These are phyloP conservation scores for Trinectes maculatus DNA, from an alignment of 2,113 vertebrate genomes.

Conservation along the genomic window DNA sequence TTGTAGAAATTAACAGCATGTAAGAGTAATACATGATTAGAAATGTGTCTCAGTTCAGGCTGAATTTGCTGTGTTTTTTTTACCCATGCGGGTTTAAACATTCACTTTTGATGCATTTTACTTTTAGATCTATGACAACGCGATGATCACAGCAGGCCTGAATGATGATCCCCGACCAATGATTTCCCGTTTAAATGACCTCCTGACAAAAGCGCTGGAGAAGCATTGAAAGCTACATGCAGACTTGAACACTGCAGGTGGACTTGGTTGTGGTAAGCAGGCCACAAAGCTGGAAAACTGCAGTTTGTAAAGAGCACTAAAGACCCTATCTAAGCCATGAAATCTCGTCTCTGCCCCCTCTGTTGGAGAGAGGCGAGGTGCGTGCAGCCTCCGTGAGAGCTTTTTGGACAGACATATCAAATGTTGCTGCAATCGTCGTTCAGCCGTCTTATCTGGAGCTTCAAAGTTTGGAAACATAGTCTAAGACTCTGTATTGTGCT, in stretches of 20 bases:
- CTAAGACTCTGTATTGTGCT: too few species aligned
- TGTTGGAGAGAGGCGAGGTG: slow-evolving; percentile 15
- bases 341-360: not conserved
- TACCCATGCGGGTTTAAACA: not conserved
- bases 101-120: not conserved
- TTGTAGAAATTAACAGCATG: too few species aligned
- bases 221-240: slow-evolving; percentile 80
- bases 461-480: not conserved
- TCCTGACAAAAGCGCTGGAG: slow-evolving; percentile 90
- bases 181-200: slow-evolving; percentile 90
- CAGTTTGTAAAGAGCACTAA: not conserved
- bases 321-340: slow-evolving; percentile 1
- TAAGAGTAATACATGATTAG: too few species aligned
- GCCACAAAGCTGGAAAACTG: not conserved
- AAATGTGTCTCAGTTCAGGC: too few species aligned
- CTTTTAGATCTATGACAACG: slow-evolving; percentile 94
- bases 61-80: too few species aligned
- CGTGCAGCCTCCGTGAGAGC: not conserved
- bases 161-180: slow-evolving; percentile 94
- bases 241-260: slow-evolving; percentile 7
- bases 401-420: not conserved
- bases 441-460: not conserved
- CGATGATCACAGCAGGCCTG: slow-evolving; percentile 95
- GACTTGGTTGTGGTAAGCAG: not conserved
- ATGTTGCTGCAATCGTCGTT: not conserved